Evolutionary conservation across 1,140 invertebrate genomes (phyloP).

Genomic region (Drosophila murphyi): DNA sequence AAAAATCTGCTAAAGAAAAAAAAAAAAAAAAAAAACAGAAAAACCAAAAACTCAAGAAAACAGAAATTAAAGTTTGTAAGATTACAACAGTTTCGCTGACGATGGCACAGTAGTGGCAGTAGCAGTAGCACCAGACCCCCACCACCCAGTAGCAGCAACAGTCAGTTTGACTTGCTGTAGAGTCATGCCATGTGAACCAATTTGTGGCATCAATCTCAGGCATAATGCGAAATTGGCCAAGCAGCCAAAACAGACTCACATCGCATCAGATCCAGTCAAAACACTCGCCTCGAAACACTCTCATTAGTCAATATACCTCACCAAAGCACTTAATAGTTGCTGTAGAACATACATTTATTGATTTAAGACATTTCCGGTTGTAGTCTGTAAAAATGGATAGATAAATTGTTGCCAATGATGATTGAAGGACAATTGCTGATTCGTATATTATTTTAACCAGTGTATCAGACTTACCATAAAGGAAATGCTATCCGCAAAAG

Average conservation of each 20-base stretch:
- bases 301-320: slow-evolving; percentile 2
- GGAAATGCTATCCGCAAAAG: too few relatives aligned
- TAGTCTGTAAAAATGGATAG: too few relatives aligned
- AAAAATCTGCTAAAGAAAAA: slow-evolving; percentile 68
- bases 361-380: too few relatives aligned
- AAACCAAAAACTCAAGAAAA: slow-evolving; percentile 63
- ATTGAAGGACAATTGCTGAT: too few relatives aligned
- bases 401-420: too few relatives aligned
- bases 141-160: background rate
- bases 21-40: slow-evolving; percentile 13
- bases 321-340: too few relatives aligned
- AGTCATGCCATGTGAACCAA: slow-evolving; percentile 82
- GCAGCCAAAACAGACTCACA: slow-evolving; percentile 15
- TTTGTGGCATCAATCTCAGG: slow-evolving; percentile 84
- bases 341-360: too few relatives aligned
- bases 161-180: slow-evolving; percentile 1
- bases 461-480: too few relatives aligned
- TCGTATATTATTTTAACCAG: too few relatives aligned
- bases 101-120: background rate
- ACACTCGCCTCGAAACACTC: background rate
- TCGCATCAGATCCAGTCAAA: background rate
- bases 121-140: background rate
- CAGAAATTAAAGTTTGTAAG: slow-evolving; percentile 79
- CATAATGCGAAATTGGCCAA: slow-evolving; percentile 77
- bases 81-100: slow-evolving; percentile 69